A percentile compares a stretch with the other conserved stretches of the same genome.
phyloP scores from a whole-genome alignment of 2,113 vertebrate species.

The Gyps fulvus region DNA sequence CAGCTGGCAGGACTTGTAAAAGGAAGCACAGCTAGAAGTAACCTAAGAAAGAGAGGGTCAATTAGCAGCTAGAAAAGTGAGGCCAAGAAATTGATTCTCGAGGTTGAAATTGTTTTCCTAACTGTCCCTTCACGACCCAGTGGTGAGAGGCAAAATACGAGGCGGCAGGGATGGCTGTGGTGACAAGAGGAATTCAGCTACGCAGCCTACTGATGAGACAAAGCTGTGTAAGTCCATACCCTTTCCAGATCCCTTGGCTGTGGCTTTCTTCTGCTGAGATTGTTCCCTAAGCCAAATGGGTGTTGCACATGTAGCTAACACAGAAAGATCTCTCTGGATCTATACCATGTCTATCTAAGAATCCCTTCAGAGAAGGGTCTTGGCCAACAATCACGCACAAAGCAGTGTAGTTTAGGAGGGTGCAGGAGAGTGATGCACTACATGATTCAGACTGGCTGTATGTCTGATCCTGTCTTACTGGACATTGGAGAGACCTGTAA shows the following conservation, averaged over 20 bases:
- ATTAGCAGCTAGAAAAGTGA: not conserved
- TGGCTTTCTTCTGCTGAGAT: not conserved
- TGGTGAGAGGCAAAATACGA: not conserved
- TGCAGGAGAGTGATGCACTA: not conserved
- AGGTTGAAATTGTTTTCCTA: not conserved
- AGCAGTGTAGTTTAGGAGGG: not conserved
- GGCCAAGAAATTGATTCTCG: not conserved
- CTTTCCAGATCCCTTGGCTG: not conserved
- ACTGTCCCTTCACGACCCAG: not conserved
- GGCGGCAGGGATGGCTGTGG: not conserved
- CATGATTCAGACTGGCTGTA: not conserved
- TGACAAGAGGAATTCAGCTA: not conserved
- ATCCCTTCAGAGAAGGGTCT: not conserved
- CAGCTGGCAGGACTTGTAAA: not conserved
- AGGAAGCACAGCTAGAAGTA: not conserved
- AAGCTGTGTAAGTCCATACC: not conserved
- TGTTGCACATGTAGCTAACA: not conserved
- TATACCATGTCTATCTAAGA: not conserved
- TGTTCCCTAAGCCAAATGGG: not conserved
- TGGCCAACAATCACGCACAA: not conserved
- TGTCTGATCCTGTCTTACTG: not conserved
- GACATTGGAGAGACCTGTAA: not conserved
- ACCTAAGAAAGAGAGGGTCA: not conserved
- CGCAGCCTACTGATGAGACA: not conserved
- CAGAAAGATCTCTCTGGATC: not conserved